Conservation (phyloP, 2,888 invertebrate genomes). For the Folsomia manolachei region DNA sequence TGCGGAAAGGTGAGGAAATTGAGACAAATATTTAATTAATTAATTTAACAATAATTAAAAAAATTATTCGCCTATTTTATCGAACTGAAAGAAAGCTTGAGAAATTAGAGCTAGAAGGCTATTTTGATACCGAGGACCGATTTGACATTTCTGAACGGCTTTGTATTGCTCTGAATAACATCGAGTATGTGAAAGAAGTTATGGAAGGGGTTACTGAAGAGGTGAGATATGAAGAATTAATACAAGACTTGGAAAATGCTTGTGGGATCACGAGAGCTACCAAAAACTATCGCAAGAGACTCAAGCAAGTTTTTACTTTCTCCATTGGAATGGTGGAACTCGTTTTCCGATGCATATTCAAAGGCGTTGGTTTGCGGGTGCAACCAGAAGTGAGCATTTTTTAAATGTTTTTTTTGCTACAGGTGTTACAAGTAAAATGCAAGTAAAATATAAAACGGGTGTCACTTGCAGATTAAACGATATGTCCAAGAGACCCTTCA, state of each 20-base stretch:
- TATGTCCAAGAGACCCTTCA: conserved; percentile 21
- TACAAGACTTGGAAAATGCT: conserved; percentile 29
- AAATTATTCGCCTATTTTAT: too few species aligned
- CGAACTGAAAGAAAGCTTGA: conserved; percentile 40
- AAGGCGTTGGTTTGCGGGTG: conserved; percentile 34
- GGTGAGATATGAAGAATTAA: conserved; percentile 31
- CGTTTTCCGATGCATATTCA: conserved; percentile 38
- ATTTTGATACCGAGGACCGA: conserved; percentile 44
- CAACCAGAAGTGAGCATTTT: conserved; percentile 35
- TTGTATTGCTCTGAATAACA: conserved; percentile 46
- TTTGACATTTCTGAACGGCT: conserved; percentile 47
- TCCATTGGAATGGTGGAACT: conserved; percentile 34
- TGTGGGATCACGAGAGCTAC: conserved; percentile 32
- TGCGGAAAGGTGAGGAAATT: too few species aligned
- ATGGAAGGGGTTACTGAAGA: conserved; percentile 35
- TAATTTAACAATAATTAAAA: too few species aligned
- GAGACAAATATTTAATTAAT: too few species aligned
- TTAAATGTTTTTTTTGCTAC: not conserved
- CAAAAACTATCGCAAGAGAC: conserved; percentile 23
- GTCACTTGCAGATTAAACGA: conserved; percentile 14
- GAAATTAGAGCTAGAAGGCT: conserved; percentile 45
- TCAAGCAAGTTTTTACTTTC: conserved; percentile 22
- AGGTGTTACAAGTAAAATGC: too few species aligned
- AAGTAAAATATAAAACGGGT: too few species aligned
- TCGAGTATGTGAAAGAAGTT: conserved; percentile 46